A percentile compares a stretch with the other conserved stretches of the same genome.
Conservation (phyloP, 2,113 vertebrate species). For the Stigmatopora nigra region DNA sequence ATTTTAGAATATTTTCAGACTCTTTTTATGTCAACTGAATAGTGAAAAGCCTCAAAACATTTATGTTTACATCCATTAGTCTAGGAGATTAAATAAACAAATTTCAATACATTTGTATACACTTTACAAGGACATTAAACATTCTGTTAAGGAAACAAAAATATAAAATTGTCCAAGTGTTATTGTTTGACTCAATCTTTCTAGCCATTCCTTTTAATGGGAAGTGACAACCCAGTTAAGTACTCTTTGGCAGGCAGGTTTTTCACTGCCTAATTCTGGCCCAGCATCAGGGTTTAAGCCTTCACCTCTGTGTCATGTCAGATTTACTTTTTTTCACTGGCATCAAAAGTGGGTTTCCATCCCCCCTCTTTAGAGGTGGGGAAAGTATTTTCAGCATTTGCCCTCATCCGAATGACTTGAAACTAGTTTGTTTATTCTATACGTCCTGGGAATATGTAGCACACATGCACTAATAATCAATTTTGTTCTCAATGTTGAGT, state of each 20-base stretch:
- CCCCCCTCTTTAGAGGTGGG: conserved; percentile 4
- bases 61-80: no score
- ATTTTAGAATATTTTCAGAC: no score
- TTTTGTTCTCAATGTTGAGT: conserved; percentile 24
- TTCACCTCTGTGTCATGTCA: conserved; percentile 41
- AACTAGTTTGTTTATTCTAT: neutral
- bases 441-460: neutral
- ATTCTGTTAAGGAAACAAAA: neutral
- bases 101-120: no score
- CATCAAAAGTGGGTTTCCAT: conserved; percentile 29
- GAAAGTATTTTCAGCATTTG: conserved; percentile 17
- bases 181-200: conserved; percentile 48
- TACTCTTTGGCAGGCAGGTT: conserved; percentile 45
- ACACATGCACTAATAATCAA: conserved; percentile 27
- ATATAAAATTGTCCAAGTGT: conserved; percentile 9
- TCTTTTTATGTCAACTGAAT: no score
- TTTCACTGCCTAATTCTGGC: conserved; percentile 41
- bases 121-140: neutral
- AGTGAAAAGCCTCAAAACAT: no score
- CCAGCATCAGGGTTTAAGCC: conserved; percentile 45
- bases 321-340: conserved; percentile 36
- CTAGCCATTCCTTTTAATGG: conserved; percentile 48
- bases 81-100: no score
- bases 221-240: conserved; percentile 58
- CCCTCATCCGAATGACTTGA: neutral